Conservation (phyloP, 2,888 invertebrate species). For the Sepioteuthis lessoniana region DNA sequence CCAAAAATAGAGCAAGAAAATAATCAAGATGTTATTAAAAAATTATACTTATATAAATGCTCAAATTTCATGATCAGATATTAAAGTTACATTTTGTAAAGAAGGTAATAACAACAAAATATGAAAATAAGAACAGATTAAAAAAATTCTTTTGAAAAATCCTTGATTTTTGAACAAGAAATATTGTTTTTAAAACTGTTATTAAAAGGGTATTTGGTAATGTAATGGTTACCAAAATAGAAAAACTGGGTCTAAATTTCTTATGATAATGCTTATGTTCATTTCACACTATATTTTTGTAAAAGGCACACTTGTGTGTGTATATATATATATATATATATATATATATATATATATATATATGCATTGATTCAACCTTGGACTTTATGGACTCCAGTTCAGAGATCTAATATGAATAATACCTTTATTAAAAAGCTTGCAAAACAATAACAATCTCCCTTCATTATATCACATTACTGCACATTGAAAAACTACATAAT, state of each 20-base stretch:
- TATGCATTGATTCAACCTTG: background rate
- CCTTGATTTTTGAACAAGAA: no score
- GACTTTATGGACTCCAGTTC: background rate
- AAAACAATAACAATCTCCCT: background rate
- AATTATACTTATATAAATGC: background rate
- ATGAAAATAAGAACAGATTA: background rate
- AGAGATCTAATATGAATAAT: background rate
- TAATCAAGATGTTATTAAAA: background rate
- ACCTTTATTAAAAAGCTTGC: background rate
- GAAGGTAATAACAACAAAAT: background rate
- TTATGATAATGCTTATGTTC: no score
- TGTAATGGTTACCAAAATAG: no score
- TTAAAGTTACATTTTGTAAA: background rate
- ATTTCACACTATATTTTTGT: no score
- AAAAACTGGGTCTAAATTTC: no score
- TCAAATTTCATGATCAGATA: background rate
- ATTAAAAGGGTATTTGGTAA: background rate
- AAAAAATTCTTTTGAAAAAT: background rate
- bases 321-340: no score
- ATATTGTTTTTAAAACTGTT: background rate
- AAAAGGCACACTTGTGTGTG: no score
- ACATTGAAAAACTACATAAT: no score
- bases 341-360: conserved; percentile 14
- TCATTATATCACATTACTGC: no score
- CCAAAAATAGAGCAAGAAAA: background rate